phyloP scores from a whole-genome alignment of 2,113 vertebrate genomes.

The Passer domesticus region DNA sequence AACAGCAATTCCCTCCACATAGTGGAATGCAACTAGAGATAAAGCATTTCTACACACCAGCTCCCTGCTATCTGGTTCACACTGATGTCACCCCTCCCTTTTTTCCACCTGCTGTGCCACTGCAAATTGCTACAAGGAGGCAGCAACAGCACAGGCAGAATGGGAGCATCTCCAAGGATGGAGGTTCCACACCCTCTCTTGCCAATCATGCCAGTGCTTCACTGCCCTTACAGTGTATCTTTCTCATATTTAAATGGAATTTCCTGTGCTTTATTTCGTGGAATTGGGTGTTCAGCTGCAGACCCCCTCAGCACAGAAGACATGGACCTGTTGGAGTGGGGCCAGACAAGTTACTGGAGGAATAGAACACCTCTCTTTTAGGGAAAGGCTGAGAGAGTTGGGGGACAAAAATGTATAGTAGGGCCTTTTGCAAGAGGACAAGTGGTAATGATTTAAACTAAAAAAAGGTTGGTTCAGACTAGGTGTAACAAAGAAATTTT shows the following conservation, averaged over 20 bases:
- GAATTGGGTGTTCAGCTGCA: not conserved
- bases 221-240: not conserved
- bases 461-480: not conserved
- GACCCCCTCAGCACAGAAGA: not conserved
- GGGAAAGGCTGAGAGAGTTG: not conserved
- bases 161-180: not conserved
- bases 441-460: not conserved
- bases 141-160: not conserved
- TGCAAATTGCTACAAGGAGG: not conserved
- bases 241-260: not conserved
- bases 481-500: not conserved
- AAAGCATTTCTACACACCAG: not conserved
- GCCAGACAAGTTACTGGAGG: not conserved
- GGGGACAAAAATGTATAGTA: not conserved
- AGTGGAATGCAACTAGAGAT: not conserved
- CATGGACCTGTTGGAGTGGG: not conserved
- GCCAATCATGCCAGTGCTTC: not conserved
- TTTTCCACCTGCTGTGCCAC: not conserved
- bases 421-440: not conserved
- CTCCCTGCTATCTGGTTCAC: not conserved
- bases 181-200: not conserved
- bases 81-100: accelerated
- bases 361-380: not conserved
- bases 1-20: not conserved
- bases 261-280: not conserved